Evolutionary conservation across 2,797 vertebrate species (phyloP).

Genomic region (Xyrichtys novacula): DNA sequence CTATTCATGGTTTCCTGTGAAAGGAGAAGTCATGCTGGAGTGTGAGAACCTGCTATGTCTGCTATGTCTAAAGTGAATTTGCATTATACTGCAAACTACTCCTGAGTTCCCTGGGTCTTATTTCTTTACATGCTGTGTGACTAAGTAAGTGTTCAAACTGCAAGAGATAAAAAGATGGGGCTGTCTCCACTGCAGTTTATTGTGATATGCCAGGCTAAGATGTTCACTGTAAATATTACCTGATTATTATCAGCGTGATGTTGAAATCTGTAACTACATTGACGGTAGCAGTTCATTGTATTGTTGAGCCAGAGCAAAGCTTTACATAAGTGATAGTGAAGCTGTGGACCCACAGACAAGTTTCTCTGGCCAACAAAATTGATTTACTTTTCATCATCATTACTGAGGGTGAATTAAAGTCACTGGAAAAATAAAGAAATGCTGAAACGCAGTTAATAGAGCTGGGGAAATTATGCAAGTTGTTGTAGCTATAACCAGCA

Average conservation of each 20-base stretch:
- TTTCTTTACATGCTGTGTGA: no score
- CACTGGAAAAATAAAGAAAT: not conserved
- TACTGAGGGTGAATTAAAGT: not conserved
- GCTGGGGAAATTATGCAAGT: not conserved
- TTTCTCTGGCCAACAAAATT: not conserved
- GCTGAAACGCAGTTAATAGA: not conserved
- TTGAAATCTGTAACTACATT: not conserved
- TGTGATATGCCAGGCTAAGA: not conserved
- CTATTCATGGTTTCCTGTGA: constrained; percentile 1
- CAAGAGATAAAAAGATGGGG: not conserved
- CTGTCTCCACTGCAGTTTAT: no score
- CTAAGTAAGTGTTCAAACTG: not conserved
- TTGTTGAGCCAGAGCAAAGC: not conserved
- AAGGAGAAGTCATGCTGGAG: not conserved
- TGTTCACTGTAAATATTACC: not conserved
- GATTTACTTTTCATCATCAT: not conserved
- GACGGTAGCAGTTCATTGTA: not conserved
- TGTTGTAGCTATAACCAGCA: not conserved
- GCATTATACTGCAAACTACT: not conserved
- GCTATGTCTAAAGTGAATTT: constrained; percentile 5
- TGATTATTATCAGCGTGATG: no score
- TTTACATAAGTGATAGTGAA: not conserved
- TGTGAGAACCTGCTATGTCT: constrained; percentile 4
- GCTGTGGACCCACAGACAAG: not conserved
- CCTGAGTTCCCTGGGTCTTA: no score